Evolutionary conservation across 2,888 invertebrate species (phyloP).

Genomic region (Aporophyla lueneburgensis): DNA sequence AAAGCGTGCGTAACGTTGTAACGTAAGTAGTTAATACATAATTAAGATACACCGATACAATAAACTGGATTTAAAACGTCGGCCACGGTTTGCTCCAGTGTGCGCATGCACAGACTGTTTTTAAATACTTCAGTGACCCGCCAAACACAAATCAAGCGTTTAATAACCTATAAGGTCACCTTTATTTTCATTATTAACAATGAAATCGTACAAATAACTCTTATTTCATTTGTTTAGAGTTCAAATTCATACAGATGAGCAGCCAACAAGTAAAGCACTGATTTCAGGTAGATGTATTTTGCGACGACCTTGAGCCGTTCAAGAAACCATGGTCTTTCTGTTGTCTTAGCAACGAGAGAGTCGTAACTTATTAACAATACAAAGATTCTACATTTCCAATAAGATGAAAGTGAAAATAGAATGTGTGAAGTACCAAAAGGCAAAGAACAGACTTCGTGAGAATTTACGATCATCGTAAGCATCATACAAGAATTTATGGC

Average conservation of each 20-base stretch:
- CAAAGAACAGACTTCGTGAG: slow-evolving; percentile 40
- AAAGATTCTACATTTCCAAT: slow-evolving; percentile 60
- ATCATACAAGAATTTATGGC: slow-evolving; percentile 54
- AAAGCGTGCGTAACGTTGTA: slow-evolving; percentile 43
- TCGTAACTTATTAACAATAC: slow-evolving; percentile 71
- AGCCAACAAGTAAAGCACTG: slow-evolving; percentile 67
- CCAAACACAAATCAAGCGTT: slow-evolving; percentile 67
- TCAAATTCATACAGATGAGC: slow-evolving; percentile 62
- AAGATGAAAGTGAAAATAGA: slow-evolving; percentile 63
- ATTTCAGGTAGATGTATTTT: slow-evolving; percentile 76
- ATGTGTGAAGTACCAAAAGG: slow-evolving; percentile 40
- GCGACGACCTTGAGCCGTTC: slow-evolving; percentile 71
- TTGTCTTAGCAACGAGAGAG: slow-evolving; percentile 63
- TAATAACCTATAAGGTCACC: slow-evolving; percentile 72
- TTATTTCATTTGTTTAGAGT: slow-evolving; percentile 65
- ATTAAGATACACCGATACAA: slow-evolving; percentile 61
- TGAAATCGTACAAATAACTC: slow-evolving; percentile 53
- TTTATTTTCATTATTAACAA: slow-evolving; percentile 66
- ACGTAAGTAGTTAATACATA: slow-evolving; percentile 48
- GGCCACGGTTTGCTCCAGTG: slow-evolving; percentile 30
- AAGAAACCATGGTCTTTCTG: slow-evolving; percentile 70
- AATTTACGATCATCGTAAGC: slow-evolving; percentile 53
- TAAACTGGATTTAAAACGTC: slow-evolving; percentile 60
- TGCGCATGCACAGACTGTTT: slow-evolving; percentile 51
- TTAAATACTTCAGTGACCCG: slow-evolving; percentile 42